Evolutionary conservation across 2,888 invertebrate genomes (phyloP), one percentile per base, ranked within the genome.

Genomic region (Caenorhabditis uteleia): DNA sequence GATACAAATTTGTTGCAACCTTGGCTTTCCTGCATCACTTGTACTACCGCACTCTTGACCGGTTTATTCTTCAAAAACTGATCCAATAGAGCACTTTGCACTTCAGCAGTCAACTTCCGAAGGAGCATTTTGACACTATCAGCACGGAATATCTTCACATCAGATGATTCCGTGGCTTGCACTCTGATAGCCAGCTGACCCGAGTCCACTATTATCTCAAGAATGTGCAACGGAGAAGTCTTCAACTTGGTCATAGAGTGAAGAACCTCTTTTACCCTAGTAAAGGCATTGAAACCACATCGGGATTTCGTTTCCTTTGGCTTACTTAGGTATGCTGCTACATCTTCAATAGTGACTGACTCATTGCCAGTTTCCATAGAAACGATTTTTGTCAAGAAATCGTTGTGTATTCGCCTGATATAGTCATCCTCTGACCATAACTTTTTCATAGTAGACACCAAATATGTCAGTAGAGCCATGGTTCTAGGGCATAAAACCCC

Each of bases 341-440:
- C 7, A 4, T 53, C 36, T 2, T 26, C 23, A 14, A 38, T 26
- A 3, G 36, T 45, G 2, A 14, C 1, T 5, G 26, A 10, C 14
- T 16, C 12, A 12, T 10, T 31, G 1, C 38, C 44, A 1, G 25
- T 38, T 23, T 55, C 47, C 18, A n/a, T 23, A 18, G 25, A 4
- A 2, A 21, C 55, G 0, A 47, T 47, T 16, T 42, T 21, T 25
- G 10, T 14, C 26, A 47, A 26, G 20, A 23, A 47, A 23, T 40
- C 42, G 8, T 14, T 21, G 33, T 47, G 36, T 14, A 55, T 8
- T 25, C 3, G 33, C n/a, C 20, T 16, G 27, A 48, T 55, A 38
- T 47, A 55, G 0, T 14, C 7, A 20, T 56, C 56, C 14, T 27
- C 16, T 2, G 56, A 40, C 56, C 56, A 56, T 1, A 56, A 16